Conservation (phyloP, 1,140 invertebrate genomes). For the Atta cephalotes region DNA sequence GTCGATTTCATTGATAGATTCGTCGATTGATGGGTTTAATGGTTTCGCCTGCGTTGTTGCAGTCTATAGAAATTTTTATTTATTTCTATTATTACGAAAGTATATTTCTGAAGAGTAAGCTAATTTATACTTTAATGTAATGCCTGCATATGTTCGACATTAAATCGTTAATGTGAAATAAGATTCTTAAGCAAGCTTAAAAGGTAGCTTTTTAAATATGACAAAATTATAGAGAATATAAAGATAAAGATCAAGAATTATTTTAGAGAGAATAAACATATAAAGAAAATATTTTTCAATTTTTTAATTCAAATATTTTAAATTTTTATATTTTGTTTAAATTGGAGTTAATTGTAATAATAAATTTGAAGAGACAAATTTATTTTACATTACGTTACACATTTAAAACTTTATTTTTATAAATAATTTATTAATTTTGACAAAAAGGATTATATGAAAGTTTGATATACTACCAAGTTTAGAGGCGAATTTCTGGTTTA, state of each 20-base stretch:
- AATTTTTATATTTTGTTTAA: slow-evolving; percentile 11
- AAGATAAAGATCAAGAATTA: not conserved
- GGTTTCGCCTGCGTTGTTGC: slow-evolving; percentile 39
- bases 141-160: not conserved
- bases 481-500: not conserved
- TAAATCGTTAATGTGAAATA: not conserved
- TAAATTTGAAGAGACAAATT: slow-evolving; percentile 7
- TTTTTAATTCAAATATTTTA: not conserved
- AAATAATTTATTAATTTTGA: not conserved
- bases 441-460: not conserved
- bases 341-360: not conserved
- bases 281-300: not conserved
- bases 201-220: not conserved
- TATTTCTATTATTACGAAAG: slow-evolving; percentile 1
- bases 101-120: not conserved
- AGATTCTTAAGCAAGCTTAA: not conserved
- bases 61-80: slow-evolving; percentile 29
- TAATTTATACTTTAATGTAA: not conserved
- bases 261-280: not conserved
- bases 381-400: not conserved
- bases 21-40: not conserved
- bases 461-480: not conserved
- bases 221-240: not conserved
- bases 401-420: slow-evolving; percentile 7
- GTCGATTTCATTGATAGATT: slow-evolving; percentile 68